Evolutionary conservation across 2,113 vertebrate genomes (phyloP), one percentile per base, ranked within the genome.

Genomic region (Apodemus sylvaticus): DNA sequence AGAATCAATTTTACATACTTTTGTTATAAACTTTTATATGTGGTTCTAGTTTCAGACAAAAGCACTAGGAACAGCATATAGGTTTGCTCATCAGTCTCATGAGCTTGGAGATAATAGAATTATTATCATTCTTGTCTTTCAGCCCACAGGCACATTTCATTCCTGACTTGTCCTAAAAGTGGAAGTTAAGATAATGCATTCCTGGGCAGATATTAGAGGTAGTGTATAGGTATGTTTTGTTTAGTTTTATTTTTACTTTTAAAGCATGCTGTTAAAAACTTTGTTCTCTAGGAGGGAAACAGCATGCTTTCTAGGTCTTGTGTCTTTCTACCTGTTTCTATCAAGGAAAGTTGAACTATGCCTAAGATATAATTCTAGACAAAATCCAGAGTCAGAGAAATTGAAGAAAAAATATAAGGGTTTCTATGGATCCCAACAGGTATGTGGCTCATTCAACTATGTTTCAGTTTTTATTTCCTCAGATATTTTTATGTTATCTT

Each of bases 241-340:
- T 82, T 39, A 42, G 22, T 16, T 58, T 58, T 58, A 19, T 58
- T 58, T 19, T 22, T 9, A 29, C 26, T n/a, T 77, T 7, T 0
- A 8, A 51, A 39, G 1, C 0, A 4, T 7, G 0, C 3, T 36
- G 19, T 86, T 26, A 64, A 12, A 4, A 10, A 20, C 0, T 73
- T 34, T 7, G n/a, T 88, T 79, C 4, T 73, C 34, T 29, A 42
- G 8, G 2, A 81, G 34, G 36, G 51, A 39, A 91, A 86, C 2
- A 9, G 8, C 19, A 20, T 6, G n/a, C 20, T 19, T 2, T 53
- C 5, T 7, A 39, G 0, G 14, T 6, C 16, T n/a, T 3, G 0
- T 79, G 3, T 3, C 19, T 62, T 68, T 36, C 17, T 11, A 55
- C 9, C 31, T n/a, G 4, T 58, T 55, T 58, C 51, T 58, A 55